Base-by-base conservation (phyloP, 2,113 vertebrate genomes). In the Hydrolagus affinis region DNA sequence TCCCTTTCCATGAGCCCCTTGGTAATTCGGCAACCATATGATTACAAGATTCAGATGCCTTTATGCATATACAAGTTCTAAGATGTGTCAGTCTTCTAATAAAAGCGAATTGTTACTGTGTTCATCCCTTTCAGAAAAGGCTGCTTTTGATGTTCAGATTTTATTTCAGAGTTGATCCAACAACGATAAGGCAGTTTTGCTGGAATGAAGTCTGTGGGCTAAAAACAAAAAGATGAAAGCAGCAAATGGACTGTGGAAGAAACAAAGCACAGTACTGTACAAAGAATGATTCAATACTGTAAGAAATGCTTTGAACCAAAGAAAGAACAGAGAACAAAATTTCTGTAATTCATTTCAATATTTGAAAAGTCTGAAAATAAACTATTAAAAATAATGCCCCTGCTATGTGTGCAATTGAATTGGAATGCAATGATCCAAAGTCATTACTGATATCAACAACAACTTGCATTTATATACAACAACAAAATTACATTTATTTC, bases 181-280 rank as follows among this genome's bases (percentile, higher is more conserved):
- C 75, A 23, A 4, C 60, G 56, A 14, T 0, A 60, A 59, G 59
- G 60, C 28, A 3, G 25, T 64, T 80, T 80, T 28, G 57, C 59
- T 60, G n/a, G 15, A 78, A 25, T 78, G 19, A 15, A 78, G 60
- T 23, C 28, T 1, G 59, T 62, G n/a, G 15, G 7, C 30, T 28
- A 62, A 25, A 62, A 77, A n/a, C 62, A 28, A 80, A 78, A 78
- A 80, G 76, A 80, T 80, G 28, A 80, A 80, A 78, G 76, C 76
- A 62, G 25, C 57, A 78, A 62, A 25, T 78, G 23, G 15, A 78
- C 62, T 62, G 23, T 62, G 17, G 7, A 25, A 76, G 8, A 25
- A 75, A 11, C 17, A 28, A 72, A 2, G 44, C n/a, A n/a, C n/a
- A n/a, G n/a, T n/a, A n/a, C n/a, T n/a, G n/a, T 44, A 44, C 44